Conservation (phyloP, 2,113 vertebrate species). For the Melanotaenia duboulayi region DNA sequence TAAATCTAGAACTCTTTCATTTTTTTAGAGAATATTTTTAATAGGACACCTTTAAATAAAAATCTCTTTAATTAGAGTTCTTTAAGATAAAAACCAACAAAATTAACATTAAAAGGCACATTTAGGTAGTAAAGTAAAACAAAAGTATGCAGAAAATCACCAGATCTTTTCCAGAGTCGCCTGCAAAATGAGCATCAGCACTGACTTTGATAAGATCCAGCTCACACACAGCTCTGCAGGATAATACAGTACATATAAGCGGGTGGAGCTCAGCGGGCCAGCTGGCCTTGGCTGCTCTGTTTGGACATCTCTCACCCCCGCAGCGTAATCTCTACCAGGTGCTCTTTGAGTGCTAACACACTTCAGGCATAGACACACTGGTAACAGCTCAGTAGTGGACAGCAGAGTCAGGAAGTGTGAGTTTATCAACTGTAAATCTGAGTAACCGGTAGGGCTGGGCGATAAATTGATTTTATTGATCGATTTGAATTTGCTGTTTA, state of each 20-base stretch:
- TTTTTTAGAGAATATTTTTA: no score
- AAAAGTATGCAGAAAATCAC: constrained; percentile 7
- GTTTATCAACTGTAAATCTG: no score
- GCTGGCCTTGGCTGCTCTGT: constrained; percentile 35
- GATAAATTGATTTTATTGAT: no score
- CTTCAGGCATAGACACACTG: neutral
- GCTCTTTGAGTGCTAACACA: constrained; percentile 17
- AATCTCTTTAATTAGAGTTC: no score
- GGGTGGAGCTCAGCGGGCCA: constrained; percentile 17
- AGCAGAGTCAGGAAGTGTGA: neutral
- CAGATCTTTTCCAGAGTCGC: constrained; percentile 17
- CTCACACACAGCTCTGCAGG: constrained; percentile 2
- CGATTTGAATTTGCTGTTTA: no score
- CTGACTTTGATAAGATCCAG: constrained; percentile 18
- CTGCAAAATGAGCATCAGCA: constrained; percentile 19
- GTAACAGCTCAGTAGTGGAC: constrained; percentile 29
- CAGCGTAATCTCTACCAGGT: constrained; percentile 60
- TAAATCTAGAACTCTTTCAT: no score
- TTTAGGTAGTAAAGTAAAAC: no score
- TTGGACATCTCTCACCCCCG: constrained; percentile 45
- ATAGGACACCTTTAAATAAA: no score
- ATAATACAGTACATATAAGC: constrained; percentile 16
- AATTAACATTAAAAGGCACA: no score
- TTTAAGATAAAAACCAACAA: no score
- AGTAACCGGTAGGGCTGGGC: no score